A percentile compares a stretch with the other conserved stretches of the same genome.
These are phyloP conservation scores for Drosophila saltans DNA, from an alignment of 1,140 invertebrate genomes.

Conservation along the genomic window DNA sequence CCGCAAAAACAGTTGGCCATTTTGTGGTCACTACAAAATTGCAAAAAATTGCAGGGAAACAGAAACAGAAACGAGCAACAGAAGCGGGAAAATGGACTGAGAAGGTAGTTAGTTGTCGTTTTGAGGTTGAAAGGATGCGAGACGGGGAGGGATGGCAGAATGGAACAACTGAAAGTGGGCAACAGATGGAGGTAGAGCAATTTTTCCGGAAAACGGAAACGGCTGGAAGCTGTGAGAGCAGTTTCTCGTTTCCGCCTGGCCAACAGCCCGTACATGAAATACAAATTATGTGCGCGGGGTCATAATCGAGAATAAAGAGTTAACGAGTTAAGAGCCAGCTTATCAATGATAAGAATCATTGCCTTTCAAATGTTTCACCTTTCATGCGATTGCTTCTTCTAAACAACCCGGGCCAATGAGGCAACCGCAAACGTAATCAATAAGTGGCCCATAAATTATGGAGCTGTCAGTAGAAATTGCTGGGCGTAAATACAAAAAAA, in stretches of 20 bases:
- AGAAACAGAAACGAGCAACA: slow-evolving; percentile 26
- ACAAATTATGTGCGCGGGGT: slow-evolving; percentile 22
- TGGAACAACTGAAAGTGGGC: slow-evolving; percentile 16
- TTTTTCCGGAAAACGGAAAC: slow-evolving; percentile 52
- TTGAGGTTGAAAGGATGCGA: no score
- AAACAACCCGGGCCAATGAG: neutral
- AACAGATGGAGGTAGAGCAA: slow-evolving; percentile 24
- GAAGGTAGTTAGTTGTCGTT: no score
- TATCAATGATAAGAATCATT: slow-evolving; percentile 17
- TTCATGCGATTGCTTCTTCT: slow-evolving; percentile 3
- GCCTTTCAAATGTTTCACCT: slow-evolving; percentile 6
- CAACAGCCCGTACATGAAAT: slow-evolving; percentile 44
- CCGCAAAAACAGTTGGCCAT: slow-evolving; percentile 67
- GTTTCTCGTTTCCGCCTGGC: slow-evolving; percentile 64
- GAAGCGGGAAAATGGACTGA: no score
- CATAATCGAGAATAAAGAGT: neutral
- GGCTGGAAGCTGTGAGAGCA: slow-evolving; percentile 63
- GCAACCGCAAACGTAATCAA: slow-evolving; percentile 55
- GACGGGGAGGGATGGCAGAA: no score
- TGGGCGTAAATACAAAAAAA: slow-evolving; percentile 55
- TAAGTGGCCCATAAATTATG: slow-evolving; percentile 78
- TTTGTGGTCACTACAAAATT: slow-evolving; percentile 68
- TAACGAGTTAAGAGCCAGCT: slow-evolving; percentile 15
- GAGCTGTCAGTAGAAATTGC: slow-evolving; percentile 65
- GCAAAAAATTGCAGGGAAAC: slow-evolving; percentile 68